A percentile compares a stretch with the other conserved stretches of the same genome.
Evolutionary conservation across 1,140 invertebrate species (phyloP).

Genomic region (Brachionus manjavacas): DNA sequence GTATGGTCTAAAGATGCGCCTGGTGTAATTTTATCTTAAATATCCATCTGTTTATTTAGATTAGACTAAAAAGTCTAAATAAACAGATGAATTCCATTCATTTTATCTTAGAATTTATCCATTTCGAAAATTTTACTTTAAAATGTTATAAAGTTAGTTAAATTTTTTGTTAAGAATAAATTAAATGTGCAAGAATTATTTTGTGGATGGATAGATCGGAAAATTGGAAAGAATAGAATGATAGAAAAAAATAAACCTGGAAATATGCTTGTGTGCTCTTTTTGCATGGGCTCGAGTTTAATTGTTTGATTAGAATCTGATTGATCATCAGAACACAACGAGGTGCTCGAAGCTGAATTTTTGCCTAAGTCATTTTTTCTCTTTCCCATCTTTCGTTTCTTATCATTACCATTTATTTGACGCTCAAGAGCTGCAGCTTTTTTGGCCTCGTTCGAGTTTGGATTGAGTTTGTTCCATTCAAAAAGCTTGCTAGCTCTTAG

Average conservation of each 20-base stretch:
- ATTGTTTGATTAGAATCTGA: constrained; percentile 32
- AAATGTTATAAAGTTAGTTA: no score
- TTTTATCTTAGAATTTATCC: no score
- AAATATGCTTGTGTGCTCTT: background rate
- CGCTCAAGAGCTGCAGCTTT: constrained; percentile 41
- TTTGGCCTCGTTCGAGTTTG: constrained; percentile 37
- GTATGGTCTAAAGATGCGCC: no score
- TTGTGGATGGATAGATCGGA: no score
- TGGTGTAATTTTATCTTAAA: no score
- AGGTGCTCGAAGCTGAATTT: constrained; percentile 8
- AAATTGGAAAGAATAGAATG: background rate
- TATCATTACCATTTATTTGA: constrained; percentile 32
- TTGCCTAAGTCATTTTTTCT: background rate
- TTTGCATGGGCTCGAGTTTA: background rate
- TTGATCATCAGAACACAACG: constrained; percentile 26
- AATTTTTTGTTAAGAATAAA: no score
- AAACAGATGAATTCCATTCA: no score
- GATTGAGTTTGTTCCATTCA: constrained; percentile 40
- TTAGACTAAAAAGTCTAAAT: no score
- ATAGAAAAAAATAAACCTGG: constrained; percentile 10
- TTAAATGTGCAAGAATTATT: no score
- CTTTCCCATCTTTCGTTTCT: constrained; percentile 5
- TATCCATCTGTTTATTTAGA: no score
- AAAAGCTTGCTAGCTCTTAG: constrained; percentile 40
- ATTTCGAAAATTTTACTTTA: no score